phyloP scores from a whole-genome alignment of 2,113 vertebrate genomes.

The Ploceus nigricollis region DNA sequence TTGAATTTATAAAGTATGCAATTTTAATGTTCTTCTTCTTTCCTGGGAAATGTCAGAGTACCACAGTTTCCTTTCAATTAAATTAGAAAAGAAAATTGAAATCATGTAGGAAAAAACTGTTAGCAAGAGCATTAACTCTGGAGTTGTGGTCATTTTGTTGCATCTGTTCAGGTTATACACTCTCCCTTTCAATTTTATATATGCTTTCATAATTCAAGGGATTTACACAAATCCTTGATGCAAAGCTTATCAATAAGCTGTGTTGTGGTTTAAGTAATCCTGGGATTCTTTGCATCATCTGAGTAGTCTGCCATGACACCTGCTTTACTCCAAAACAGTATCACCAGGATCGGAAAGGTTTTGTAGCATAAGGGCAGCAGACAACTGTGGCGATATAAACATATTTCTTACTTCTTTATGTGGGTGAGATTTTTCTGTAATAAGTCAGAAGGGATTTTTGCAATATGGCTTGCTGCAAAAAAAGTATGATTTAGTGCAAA shows the following conservation, averaged over 20 bases:
- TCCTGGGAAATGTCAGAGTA: background rate
- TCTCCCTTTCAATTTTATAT: background rate
- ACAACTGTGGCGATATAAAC: background rate
- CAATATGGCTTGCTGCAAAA: background rate
- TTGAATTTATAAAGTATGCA: background rate
- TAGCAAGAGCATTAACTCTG: background rate
- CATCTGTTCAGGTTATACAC: background rate
- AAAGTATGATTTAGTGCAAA: too few relatives aligned
- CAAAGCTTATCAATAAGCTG: background rate
- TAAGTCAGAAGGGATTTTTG: background rate
- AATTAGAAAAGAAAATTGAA: background rate
- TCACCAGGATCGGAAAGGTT: fast-evolving
- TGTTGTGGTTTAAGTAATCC: background rate
- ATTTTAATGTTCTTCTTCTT: background rate
- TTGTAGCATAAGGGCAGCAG: background rate
- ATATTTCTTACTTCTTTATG: background rate
- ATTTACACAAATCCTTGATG: background rate
- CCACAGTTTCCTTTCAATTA: background rate
- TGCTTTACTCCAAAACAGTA: background rate
- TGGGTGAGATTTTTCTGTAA: background rate
- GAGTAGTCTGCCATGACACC: background rate
- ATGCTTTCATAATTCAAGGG: background rate
- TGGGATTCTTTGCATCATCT: background rate
- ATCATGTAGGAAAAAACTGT: background rate
- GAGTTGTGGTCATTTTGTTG: background rate